Evolutionary conservation across 2,888 invertebrate genomes (phyloP).

Genomic region (Sepioteuthis lessoniana): DNA sequence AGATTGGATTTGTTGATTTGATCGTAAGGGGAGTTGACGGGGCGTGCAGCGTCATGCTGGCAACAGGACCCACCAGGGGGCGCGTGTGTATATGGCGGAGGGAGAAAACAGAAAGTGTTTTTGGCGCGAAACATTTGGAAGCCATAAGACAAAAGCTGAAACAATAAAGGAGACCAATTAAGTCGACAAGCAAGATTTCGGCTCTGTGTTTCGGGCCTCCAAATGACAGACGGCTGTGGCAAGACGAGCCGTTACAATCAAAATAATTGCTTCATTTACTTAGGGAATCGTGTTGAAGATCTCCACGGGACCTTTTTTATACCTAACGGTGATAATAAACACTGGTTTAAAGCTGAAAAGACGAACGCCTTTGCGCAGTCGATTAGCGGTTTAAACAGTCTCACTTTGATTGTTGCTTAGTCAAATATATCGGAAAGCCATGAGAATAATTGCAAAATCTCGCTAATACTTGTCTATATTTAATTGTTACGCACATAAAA

Average conservation of each 20-base stretch:
- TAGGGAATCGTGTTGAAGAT: not conserved
- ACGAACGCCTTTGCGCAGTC: not conserved
- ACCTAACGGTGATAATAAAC: conserved; percentile 6
- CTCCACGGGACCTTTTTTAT: not conserved
- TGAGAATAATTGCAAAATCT: no score
- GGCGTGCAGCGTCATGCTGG: not conserved
- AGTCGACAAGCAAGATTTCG: conserved; percentile 20
- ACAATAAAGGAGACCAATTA: not conserved
- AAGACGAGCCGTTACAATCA: conserved; percentile 33
- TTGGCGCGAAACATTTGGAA: conserved; percentile 23
- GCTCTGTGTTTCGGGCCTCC: not conserved
- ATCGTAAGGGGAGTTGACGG: not conserved
- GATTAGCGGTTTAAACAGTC: not conserved
- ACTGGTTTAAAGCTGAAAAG: not conserved
- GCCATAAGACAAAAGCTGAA: not conserved
- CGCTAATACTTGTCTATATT: no score
- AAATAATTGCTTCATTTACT: conserved; percentile 33
- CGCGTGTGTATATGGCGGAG: not conserved
- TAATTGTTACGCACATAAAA: no score
- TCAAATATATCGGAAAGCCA: not conserved
- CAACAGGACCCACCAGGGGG: conserved; percentile 33
- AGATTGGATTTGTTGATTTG: not conserved
- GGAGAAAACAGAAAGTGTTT: not conserved
- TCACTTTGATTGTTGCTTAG: not conserved
- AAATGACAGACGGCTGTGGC: conserved; percentile 33